Evolutionary conservation across 2,113 vertebrate genomes (phyloP), one percentile per base, ranked within the genome.

Genomic region (Tympanuchus pallidicinctus): DNA sequence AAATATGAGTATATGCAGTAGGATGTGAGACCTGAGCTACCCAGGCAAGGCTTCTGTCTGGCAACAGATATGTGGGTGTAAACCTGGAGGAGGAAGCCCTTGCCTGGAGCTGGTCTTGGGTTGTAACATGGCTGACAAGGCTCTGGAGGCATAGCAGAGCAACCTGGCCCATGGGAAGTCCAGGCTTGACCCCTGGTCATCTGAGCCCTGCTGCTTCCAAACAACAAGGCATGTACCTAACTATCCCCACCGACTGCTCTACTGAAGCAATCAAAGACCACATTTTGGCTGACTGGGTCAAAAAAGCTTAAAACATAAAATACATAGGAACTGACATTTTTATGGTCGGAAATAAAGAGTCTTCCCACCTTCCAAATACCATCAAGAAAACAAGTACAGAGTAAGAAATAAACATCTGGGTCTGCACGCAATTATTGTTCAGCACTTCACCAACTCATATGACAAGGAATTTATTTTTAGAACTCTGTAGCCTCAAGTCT

Each of bases 391-490:
- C 6, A 90, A 82, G 27, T 25, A 43, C 11, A 47, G 81, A 76
- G 60, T 45, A 80, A 75, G 32, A 94, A 89, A 83, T 12, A 80
- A 70, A 76, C 40, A 61, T 42, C 65, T 89, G 43, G 22, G 38
- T 61, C 54, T 74, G 40, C 22, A 65, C 11, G 27, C 8, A 70
- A 47, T 76, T 80, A 73, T 1, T 8, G 12, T 77, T 91, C 71
- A 76, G 64, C 88, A 80, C 40, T 76, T 89, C 12, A 7, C 21
- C 28, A 73, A 59, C 59, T 45, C 30, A 8, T 11, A 73, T 10
- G 13, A 77, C 19, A 82, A 42, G 27, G 76, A 60, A 56, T 86
- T 20, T 84, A 52, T 79, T 93, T 95, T 87, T 89, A 87, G 82
- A 88, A 67, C 40, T 36, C 34, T 2, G 12, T 54, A 64, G 67